Percentiles rank a stretch among this genome's conserved stretches.
Evolutionary conservation across 2,797 vertebrate species (phyloP).

Genomic region (Parotocinclus haroldoi): DNA sequence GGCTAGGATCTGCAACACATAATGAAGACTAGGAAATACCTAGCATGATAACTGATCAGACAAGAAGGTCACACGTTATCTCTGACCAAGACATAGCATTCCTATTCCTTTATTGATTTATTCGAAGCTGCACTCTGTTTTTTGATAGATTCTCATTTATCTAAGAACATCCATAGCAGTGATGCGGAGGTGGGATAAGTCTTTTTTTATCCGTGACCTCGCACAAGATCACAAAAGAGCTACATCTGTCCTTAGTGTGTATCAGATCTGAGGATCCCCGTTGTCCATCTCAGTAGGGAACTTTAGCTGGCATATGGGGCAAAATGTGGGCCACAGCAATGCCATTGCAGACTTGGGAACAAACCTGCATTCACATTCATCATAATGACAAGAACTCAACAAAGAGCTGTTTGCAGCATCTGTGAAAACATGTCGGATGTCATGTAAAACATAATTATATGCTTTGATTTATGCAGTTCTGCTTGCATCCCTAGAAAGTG

Average conservation of each 20-base stretch:
- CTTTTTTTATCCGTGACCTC: background rate
- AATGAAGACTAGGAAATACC: no score
- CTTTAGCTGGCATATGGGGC: conserved; percentile 12
- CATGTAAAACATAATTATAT: background rate
- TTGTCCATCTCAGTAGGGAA: conserved; percentile 1
- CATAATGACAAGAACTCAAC: conserved; percentile 1
- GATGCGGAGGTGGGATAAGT: no score
- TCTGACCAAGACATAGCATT: no score
- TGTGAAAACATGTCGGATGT: conserved; percentile 3
- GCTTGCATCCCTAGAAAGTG: no score
- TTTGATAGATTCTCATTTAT: no score
- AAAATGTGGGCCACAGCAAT: conserved; percentile 13
- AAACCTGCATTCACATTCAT: conserved; percentile 3
- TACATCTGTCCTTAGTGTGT: background rate
- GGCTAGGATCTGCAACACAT: no score
- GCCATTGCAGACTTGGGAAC: background rate
- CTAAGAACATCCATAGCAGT: no score
- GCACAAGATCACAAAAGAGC: background rate
- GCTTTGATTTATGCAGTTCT: background rate
- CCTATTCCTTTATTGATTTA: no score
- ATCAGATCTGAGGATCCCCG: background rate
- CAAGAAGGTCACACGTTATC: no score
- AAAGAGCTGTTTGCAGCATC: background rate
- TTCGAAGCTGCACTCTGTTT: no score
- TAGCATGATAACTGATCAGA: no score